Base-by-base conservation (phyloP, 2,888 invertebrate genomes). In the Hololepta plana region DNA sequence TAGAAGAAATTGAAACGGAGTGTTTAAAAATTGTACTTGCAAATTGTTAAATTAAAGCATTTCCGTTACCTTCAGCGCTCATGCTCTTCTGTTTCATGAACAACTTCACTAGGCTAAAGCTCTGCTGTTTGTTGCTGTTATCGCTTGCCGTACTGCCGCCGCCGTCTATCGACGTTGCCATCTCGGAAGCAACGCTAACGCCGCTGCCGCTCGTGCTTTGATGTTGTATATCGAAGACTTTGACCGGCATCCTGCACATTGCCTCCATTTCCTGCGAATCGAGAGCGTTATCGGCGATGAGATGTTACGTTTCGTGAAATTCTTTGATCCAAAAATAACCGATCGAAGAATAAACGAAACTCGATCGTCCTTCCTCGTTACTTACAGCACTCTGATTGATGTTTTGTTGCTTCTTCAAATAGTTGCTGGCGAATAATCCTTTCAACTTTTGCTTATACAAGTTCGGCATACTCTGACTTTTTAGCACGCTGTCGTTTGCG, bases 21-120 rank as follows among this genome's bases (percentile, higher is more conserved):
- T n/a, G n/a, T n/a, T 17, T 17, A 17, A 7, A 17, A 7, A 17
- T n/a, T 17, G n/a, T 7, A 7, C 17, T 17, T 7, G n/a, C n/a
- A 17, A 17, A 17, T 17, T 7, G 17, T 17, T 17, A 7, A 17
- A 7, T 7, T 17, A 17, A 7, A 7, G n/a, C n/a, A 7, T 24
- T 27, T 4, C 8, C 33, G 40, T 71, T 73, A 30, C 72, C 72
- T 49, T 81, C 80, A 28, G 72, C 72, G 37, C 80, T 79, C 57
- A 69, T 70, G 49, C 81, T 82, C 51, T 82, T 82, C 47, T 85
- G 85, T 51, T 85, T 84, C 65, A 87, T 85, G 47, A 85, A 87
- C 36, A 85, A 60, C 52, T 80, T 80, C 21, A 87, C 80, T 45
- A 87, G 64, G 53, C 75, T 85, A 50, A 85, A 72, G 38, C 76